Base-by-base conservation (phyloP, 2,888 invertebrate species). In the Eurois occulta region DNA sequence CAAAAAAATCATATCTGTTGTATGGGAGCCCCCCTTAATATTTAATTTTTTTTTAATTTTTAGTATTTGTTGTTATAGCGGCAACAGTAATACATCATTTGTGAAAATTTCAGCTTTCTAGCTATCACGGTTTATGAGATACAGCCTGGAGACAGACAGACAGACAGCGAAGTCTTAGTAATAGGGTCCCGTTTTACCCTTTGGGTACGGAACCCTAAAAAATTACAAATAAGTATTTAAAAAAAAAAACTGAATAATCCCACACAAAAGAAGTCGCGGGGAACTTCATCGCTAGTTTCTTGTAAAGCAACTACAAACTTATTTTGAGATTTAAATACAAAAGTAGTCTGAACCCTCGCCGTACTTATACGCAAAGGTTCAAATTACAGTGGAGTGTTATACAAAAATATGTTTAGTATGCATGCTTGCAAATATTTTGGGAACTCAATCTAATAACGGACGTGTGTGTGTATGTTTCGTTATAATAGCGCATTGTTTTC, bases 401-500 rank as follows among this genome's bases (percentile, higher is more conserved):
- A 78, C 55, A 38, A 52, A 55, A 69, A 69, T 66, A 75, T 75
- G 55, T 58, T 81, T 73, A 71, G 48, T 79, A 84, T 84, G 80
- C 80, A 70, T 43, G 64, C 52, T 75, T 72, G 83, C n/a, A 72
- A 74, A 77, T 77, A 78, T 83, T 86, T 83, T 83, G 46, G 65
- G 72, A 78, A 84, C 16, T 60, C 60, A 78, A 73, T 71, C 80
- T 73, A 52, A 52, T 62, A 87, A 73, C 84, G 84, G 87, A 84
- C 71, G 75, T 62, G 67, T 82, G 70, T 77, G 78, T 83, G 65
- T 83, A 72, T 78, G 67, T 80, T 86, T 55, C 68, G 76, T 66
- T 65, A 73, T 78, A 84, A 84, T 77, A 73, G 46, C 52, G 66
- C 71, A 77, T 83, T 88, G 81, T 84, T 83, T 68, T 85, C 38